Conservation (phyloP, 1,140 invertebrate genomes). For the Archivesica marissinica region DNA sequence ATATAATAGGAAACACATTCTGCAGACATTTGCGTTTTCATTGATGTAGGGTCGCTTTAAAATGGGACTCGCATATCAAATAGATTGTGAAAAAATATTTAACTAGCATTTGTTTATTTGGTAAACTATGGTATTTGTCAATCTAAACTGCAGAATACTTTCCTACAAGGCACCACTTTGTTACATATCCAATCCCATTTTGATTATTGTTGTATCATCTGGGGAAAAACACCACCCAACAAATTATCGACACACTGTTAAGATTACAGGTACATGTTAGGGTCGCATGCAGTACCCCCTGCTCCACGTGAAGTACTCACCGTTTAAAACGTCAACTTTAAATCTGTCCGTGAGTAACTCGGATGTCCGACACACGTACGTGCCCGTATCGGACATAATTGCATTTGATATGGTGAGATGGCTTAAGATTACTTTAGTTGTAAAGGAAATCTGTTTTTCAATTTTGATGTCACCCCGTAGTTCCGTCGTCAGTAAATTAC, state of each 20-base stretch:
- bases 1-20: too few species aligned
- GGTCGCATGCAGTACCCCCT: too few species aligned
- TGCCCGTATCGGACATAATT: conserved; percentile 60
- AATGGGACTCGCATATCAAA: too few species aligned
- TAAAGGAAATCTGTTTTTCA: conserved; percentile 37
- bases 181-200: not conserved
- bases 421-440: conserved; percentile 56
- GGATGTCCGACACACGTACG: conserved; percentile 62
- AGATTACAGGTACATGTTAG: too few species aligned
- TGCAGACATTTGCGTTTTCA: too few species aligned
- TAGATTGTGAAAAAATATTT: too few species aligned
- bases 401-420: conserved; percentile 49
- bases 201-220: not conserved
- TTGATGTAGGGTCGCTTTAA: too few species aligned
- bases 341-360: conserved; percentile 51
- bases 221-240: not conserved
- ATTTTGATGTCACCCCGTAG: conserved; percentile 31
- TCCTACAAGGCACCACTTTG: not conserved
- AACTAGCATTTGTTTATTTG: too few species aligned
- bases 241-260: not conserved
- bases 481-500: conserved; percentile 49
- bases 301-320: conserved; percentile 40
- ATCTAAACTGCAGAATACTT: not conserved
- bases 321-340: conserved; percentile 66
- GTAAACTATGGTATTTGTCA: not conserved